Base-by-base conservation (phyloP, 2,113 vertebrate species). In the Rhipidura dahli region DNA sequence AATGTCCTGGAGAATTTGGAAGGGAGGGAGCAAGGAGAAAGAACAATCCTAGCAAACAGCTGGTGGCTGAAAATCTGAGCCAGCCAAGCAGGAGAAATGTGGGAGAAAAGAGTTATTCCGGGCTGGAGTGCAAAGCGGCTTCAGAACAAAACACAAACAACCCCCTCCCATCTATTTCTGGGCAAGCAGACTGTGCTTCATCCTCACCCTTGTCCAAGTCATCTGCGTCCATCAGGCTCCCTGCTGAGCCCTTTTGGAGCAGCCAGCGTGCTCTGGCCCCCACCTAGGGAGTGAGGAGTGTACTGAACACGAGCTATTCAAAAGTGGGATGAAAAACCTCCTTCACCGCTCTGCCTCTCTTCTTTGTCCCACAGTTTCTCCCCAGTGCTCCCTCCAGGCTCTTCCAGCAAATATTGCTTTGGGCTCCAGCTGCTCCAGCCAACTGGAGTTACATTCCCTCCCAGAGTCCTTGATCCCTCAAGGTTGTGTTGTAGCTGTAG, bases 31-130 rank as follows among this genome's bases (percentile, higher is more conserved):
- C 60, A 59, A 91, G 53, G 57, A 96, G 87, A 96, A 96, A 82
- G 90, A 95, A 86, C 78, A 95, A 90, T 93, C 66, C 64, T 18
- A 94, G 70, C 84, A 92, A 97, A 94, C 96, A 97, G 96, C 97
- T 97, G 96, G 96, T 78, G 93, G 92, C 59, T 87, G 71, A 93
- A 94, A 87, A 75, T 89, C 93, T 50, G 77, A 95, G 92, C 35
- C 63, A 69, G 94, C 84, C 95, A 89, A 94, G 76, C 31, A 89
- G 85, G 90, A 85, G 90, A 94, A 89, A 94, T 72, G 78, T 86
- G 91, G 93, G 96, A 96, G 96, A 94, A 91, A 57, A 50, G 37
- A 87, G 81, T 93, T 91, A 96, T 97, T 96, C 75, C 14, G 0
- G 91, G 95, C 91, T 84, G 49, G 68, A 97, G 73, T 57, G 96